Base-by-base conservation (phyloP, 2,888 invertebrate genomes). In the Ptilodon capucinus region DNA sequence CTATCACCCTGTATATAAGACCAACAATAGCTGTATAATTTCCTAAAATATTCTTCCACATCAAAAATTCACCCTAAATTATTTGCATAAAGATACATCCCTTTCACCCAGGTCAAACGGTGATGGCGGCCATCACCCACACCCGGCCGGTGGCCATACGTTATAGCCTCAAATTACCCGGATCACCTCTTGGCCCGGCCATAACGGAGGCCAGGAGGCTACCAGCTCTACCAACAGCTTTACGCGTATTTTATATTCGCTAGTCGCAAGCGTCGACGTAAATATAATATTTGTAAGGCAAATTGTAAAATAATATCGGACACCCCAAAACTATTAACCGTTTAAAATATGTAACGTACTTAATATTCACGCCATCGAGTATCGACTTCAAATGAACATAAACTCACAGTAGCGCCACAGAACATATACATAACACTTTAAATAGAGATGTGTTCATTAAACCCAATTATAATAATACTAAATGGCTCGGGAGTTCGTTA, bases 111-210 rank as follows among this genome's bases (percentile, higher is more conserved):
- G 35, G 16, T 35, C 9, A 35, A 35, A 11, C 35, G 35, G 17
- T 9, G 11, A 17, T 11, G 35, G 32, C 8, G 2, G 9, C 30
- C 30, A 9, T 5, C n/a, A 14, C 32, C 35, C 35, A 35, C 9
- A 4, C 30, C 35, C 50, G 40, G 25, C 2, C 44, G 34, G 44
- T 47, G 44, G 48, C 43, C 47, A 51, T 49, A 51, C 57, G 54
- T 64, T 61, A 58, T 45, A 32, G 39, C 38, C 41, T 35, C 25
- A 47, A 44, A 55, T 61, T 64, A 60, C 40, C 35, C 46, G 44
- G 48, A 63, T 51, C 48, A 51, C 54, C 48, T 49, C 13, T 11
- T 4, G 8, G n/a, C 2, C 16, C 40, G 48, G 42, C 57, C 28
- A 44, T 51, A 51, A 50, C 49, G 46, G 32, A 32, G 7, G 32